These are phyloP conservation scores for Papilio dardanus DNA, from an alignment of 1,140 invertebrate genomes.

Conservation along the genomic window DNA sequence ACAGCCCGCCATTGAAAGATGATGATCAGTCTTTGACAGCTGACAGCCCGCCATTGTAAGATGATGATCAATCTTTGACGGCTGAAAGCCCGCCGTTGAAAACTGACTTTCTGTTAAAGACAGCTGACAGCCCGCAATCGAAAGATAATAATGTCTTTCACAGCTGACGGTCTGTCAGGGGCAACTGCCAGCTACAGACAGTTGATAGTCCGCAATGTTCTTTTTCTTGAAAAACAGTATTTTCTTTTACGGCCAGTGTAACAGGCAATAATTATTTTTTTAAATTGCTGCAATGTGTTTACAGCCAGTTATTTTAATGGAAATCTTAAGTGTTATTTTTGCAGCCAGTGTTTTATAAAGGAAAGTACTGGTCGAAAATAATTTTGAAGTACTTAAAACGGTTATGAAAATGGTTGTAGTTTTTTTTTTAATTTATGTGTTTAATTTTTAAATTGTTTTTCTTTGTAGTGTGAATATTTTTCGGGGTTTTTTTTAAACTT, in stretches of 20 bases:
- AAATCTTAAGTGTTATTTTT: too few species aligned
- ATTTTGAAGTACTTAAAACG: not conserved
- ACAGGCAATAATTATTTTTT: too few species aligned
- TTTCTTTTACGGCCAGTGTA: too few species aligned
- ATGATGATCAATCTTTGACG: too few species aligned
- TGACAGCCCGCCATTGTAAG: not conserved
- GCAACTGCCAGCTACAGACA: too few species aligned
- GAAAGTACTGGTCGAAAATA: not conserved
- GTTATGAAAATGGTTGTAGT: not conserved
- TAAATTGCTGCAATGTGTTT: not conserved
- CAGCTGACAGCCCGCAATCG: too few species aligned
- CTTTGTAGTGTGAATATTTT: not conserved
- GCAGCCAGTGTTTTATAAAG: not conserved
- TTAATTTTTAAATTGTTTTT: not conserved
- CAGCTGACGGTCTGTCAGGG: conserved; percentile 1
- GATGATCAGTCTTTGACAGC: conserved; percentile 5
- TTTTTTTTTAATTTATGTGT: conserved; percentile 18
- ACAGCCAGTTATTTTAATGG: not conserved
- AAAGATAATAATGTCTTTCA: too few species aligned
- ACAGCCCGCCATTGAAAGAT: not conserved
- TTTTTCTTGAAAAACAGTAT: not conserved
- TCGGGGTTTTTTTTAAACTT: not conserved
- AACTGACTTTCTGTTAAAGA: too few species aligned
- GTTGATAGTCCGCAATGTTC: not conserved
- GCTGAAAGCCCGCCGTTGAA: too few species aligned